Base-by-base conservation (phyloP, 2,888 invertebrate genomes). In the Sthenelais limicola region DNA sequence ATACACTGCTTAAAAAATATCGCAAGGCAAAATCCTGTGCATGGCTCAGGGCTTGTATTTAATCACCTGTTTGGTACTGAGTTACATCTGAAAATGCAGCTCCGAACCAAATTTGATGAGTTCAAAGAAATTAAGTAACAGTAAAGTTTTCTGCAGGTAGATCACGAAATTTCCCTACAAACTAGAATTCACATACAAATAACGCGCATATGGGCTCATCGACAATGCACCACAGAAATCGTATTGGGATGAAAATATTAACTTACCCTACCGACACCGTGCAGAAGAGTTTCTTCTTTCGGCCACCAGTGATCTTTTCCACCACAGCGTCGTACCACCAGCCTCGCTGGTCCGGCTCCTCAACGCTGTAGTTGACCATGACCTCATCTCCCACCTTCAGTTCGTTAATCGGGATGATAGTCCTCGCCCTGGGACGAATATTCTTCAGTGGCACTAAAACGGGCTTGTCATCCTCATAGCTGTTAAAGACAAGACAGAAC, bases 281-380 rank as follows among this genome's bases (percentile, higher is more conserved):
- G 3, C 83, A 86, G 52, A 78, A 73, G 3, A 87, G 73, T 66
- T 83, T 82, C 21, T 77, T 77, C 83, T 70, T 82, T 80, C 76
- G 82, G 7, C 83, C 85, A 68, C 82, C 80, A 54, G 79, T 74
- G 74, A 85, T 86, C 15, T 73, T 79, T 0, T 86, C 85, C 21
- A 88, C 80, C 9, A 83, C 77, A 68, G 84, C 85, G 73, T 89
- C 89, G 80, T 88, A 92, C 94, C 94, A 95, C 82, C 91, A 90
- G 5, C 94, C 94, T 80, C 91, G 89, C 78, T 91, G 90, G 28
- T 89, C 87, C 0, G 92, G 91, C 15, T 92, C 89, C 73, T 94
- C 93, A 12, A 91, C 89, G 83, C 94, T 94, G 82, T 93, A 91
- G 86, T 94, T 94, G 0, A 92, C 89, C 91, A 95, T 91, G 9